phyloP scores from a whole-genome alignment of 2,797 vertebrate species.

The Urophycis tenuis region DNA sequence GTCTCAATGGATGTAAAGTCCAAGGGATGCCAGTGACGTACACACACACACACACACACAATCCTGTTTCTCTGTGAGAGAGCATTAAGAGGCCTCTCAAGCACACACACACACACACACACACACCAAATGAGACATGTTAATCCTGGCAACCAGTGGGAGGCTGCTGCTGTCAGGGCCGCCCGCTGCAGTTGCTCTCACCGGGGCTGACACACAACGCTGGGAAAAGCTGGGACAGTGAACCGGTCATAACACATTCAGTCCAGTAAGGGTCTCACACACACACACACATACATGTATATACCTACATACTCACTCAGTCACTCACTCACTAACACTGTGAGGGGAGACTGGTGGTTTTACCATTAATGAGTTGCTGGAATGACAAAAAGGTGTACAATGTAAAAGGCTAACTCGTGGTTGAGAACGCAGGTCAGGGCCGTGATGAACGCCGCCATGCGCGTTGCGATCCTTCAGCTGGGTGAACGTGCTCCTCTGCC shows the following conservation, averaged over 20 bases:
- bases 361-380: neutral
- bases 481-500: neutral
- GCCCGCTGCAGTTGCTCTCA: neutral
- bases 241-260: slow-evolving; percentile 8
- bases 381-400: neutral
- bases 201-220: slow-evolving; percentile 6
- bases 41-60: slow-evolving; percentile 8
- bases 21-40: neutral
- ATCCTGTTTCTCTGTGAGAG: neutral
- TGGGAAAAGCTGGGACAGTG: slow-evolving; percentile 3
- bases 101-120: slow-evolving; percentile 14
- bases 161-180: slow-evolving; percentile 18
- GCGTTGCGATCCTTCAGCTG: neutral
- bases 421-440: neutral
- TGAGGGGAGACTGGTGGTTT: neutral
- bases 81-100: neutral
- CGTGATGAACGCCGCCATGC: neutral
- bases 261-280: slow-evolving; percentile 1
- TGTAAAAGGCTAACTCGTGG: neutral
- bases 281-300: neutral
- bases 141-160: slow-evolving; percentile 26
- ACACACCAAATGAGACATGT: slow-evolving; percentile 18
- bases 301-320: neutral
- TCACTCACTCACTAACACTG: neutral
- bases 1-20: slow-evolving; percentile 16